These are phyloP conservation scores for Melanostoma mellinum DNA, from an alignment of 2,888 invertebrate genomes.

Conservation along the genomic window DNA sequence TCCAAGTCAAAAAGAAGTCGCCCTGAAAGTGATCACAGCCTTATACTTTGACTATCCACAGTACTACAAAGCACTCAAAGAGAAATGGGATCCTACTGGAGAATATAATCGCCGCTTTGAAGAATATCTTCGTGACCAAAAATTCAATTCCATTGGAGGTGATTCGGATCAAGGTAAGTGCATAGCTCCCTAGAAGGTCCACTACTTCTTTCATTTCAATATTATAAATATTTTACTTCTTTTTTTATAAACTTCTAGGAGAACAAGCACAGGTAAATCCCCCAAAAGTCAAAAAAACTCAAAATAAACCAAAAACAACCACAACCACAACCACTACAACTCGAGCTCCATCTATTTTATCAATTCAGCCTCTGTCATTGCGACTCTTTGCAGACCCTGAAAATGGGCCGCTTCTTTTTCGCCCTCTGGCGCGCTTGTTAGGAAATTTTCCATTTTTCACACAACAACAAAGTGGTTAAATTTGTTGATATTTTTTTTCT, in stretches of 20 bases:
- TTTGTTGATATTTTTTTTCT: slow-evolving; percentile 21
- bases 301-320: slow-evolving; percentile 47
- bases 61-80: slow-evolving; percentile 87
- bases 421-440: slow-evolving; percentile 62
- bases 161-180: slow-evolving; percentile 55
- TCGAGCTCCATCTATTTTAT: slow-evolving; percentile 53
- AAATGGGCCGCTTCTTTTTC: slow-evolving; percentile 50
- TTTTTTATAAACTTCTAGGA: slow-evolving; percentile 37
- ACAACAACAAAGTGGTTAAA: slow-evolving; percentile 52
- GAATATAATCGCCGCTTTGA: slow-evolving; percentile 84
- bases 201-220: no score
- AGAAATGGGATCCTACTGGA: slow-evolving; percentile 88
- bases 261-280: slow-evolving; percentile 71
- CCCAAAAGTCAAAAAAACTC: slow-evolving; percentile 39
- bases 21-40: slow-evolving; percentile 87
- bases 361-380: slow-evolving; percentile 54
- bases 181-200: neutral
- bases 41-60: slow-evolving; percentile 85
- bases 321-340: slow-evolving; percentile 34
- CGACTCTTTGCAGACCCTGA: slow-evolving; percentile 46
- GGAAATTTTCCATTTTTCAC: slow-evolving; percentile 61
- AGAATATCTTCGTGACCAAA: slow-evolving; percentile 76
- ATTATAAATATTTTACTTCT: neutral
- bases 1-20: slow-evolving; percentile 85
- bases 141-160: slow-evolving; percentile 74